A percentile compares a stretch with the other conserved stretches of the same genome.
These are phyloP conservation scores for Miltochrista miniata DNA, from an alignment of 2,888 invertebrate species.

Conservation along the genomic window DNA sequence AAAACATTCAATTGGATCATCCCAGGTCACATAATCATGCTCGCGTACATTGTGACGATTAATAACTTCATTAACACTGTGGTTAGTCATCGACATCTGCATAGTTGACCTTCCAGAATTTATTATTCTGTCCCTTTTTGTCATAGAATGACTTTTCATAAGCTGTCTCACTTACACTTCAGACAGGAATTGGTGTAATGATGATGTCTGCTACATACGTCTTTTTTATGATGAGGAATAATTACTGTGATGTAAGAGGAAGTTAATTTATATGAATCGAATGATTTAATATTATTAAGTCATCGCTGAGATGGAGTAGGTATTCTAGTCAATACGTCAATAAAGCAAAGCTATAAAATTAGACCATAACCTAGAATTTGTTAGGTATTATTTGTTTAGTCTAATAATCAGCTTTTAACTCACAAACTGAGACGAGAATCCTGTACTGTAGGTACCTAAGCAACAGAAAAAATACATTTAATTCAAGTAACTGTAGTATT, in stretches of 20 bases:
- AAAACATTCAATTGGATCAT: conserved; percentile 16
- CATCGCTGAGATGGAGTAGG: background rate
- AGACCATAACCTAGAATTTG: conserved; percentile 31
- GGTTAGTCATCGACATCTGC: conserved; percentile 15
- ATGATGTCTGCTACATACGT: conserved; percentile 10
- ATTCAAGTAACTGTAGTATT: too few relatives aligned
- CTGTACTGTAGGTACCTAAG: conserved; percentile 57
- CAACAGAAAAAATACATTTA: conserved; percentile 40
- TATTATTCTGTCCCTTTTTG: background rate
- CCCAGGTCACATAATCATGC: conserved; percentile 32
- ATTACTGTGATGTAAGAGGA: conserved; percentile 9
- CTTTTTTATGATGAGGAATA: conserved; percentile 1
- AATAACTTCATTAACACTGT: conserved; percentile 26
- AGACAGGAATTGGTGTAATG: conserved; percentile 5
- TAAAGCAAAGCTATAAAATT: conserved; percentile 23
- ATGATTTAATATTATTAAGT: background rate
- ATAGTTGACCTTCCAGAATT: background rate
- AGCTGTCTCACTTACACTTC: background rate
- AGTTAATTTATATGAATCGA: background rate
- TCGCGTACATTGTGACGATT: conserved; percentile 37
- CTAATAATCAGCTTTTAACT: conserved; percentile 48
- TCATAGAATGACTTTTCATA: background rate
- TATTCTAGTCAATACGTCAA: too few relatives aligned
- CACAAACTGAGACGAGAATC: conserved; percentile 52
- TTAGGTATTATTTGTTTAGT: conserved; percentile 41